These are phyloP conservation scores for Trichechus manatus DNA, from an alignment of 2,113 vertebrate species.

Conservation along the genomic window DNA sequence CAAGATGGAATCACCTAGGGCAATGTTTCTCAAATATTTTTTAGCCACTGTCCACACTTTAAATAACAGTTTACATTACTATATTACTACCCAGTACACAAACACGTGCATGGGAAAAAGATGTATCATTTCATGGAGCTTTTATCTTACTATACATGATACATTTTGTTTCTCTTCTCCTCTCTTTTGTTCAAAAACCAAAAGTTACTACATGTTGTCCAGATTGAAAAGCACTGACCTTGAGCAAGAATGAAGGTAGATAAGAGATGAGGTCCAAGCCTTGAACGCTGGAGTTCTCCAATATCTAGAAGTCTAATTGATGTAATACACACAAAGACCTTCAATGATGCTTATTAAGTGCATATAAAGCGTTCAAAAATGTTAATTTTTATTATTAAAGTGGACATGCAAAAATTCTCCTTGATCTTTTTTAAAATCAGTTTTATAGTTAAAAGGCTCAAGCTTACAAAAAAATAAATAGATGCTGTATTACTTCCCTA, in stretches of 20 bases:
- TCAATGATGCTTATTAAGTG: background rate
- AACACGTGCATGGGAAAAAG: background rate
- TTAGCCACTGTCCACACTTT: background rate
- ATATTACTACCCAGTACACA: background rate
- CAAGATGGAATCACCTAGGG: background rate
- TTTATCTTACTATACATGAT: background rate
- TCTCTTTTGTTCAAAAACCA: slow-evolving; percentile 6
- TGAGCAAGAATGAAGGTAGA: background rate
- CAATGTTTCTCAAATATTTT: slow-evolving; percentile 2
- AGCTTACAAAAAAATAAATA: background rate
- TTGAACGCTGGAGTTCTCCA: background rate
- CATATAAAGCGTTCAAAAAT: background rate
- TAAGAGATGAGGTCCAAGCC: background rate
- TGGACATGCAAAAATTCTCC: background rate
- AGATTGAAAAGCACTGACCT: background rate
- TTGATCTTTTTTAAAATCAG: slow-evolving; percentile 9
- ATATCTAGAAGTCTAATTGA: background rate
- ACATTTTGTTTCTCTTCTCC: background rate
- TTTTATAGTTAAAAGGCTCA: background rate
- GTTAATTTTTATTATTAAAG: background rate
- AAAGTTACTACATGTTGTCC: background rate
- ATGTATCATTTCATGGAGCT: background rate
- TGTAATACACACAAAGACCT: background rate
- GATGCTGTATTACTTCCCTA: background rate
- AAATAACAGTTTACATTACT: slow-evolving; percentile 17